Percentiles rank a stretch among this genome's conserved stretches.
Evolutionary conservation across 35 echinoderm and acorn worm genomes (phyloP).

Genomic region (Heliocidaris erythrogramma): DNA sequence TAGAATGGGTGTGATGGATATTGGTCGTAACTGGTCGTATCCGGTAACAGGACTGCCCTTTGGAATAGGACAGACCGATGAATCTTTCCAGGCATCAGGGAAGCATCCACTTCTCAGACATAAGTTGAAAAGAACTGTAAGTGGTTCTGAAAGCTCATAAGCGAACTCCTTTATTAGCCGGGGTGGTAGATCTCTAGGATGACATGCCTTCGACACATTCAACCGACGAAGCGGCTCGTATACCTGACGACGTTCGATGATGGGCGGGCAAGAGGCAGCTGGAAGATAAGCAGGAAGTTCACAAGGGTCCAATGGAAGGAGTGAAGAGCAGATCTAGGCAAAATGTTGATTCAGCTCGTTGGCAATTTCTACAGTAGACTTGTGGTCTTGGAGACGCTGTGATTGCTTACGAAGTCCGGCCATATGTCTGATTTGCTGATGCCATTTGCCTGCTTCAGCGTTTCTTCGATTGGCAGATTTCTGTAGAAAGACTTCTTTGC

Average conservation of each 20-base stretch:
- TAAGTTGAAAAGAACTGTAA: conserved; percentile 45
- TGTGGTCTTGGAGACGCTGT: neutral
- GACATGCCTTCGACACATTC: conserved; percentile 44
- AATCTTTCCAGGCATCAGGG: conserved; percentile 35
- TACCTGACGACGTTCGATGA: conserved; percentile 39
- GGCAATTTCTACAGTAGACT: neutral
- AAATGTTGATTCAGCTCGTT: neutral
- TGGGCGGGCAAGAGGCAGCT: conserved; percentile 24
- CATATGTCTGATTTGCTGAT: conserved; percentile 1
- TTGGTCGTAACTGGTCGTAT: conserved; percentile 44
- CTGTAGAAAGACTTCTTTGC: neutral
- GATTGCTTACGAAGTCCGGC: neutral
- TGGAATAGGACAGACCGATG: conserved; percentile 53
- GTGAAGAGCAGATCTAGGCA: neutral
- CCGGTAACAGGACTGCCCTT: conserved; percentile 29
- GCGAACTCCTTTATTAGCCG: conserved; percentile 40
- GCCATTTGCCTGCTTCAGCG: conserved; percentile 7
- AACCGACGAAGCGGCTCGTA: neutral
- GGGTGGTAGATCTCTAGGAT: conserved; percentile 30
- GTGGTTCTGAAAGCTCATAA: conserved; percentile 46
- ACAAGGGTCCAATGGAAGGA: neutral
- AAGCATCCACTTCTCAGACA: conserved; percentile 38
- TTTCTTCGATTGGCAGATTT: conserved; percentile 19
- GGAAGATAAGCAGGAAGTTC: conserved; percentile 22
- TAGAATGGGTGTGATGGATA: conserved; percentile 46